Percentiles rank a stretch among this genome's conserved stretches.
Evolutionary conservation across 2,797 vertebrate species (phyloP).

Genomic region (Micrastur ruficollis): DNA sequence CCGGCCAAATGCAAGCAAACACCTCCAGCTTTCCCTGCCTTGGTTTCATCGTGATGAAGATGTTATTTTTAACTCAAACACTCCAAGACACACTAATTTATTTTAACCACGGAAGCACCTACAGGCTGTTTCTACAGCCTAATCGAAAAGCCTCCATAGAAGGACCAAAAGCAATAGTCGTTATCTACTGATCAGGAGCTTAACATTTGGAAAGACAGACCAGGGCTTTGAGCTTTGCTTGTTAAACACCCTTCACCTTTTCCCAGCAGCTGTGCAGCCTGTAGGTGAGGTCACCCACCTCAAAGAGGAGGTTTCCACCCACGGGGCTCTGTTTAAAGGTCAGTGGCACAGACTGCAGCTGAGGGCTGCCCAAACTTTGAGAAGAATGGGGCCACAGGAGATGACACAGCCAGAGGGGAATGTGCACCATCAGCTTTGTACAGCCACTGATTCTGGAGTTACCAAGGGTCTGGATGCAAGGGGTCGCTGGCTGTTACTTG

Average conservation of each 20-base stretch:
- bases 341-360: neutral
- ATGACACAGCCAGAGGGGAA: neutral
- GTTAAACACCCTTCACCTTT: neutral
- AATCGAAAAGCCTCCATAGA: neutral
- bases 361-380: neutral
- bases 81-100: neutral
- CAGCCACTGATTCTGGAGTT: rapidly evolving
- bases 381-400: neutral
- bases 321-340: neutral
- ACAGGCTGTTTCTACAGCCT: neutral
- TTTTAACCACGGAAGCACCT: neutral
- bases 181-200: neutral
- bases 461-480: neutral
- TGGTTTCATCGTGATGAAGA: neutral
- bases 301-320: neutral
- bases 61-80: neutral
- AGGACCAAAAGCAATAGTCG: neutral
- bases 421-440: rapidly evolving
- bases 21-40: neutral
- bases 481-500: neutral
- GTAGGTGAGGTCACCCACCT: neutral
- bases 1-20: rapidly evolving
- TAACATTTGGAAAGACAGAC: neutral
- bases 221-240: neutral
- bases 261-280: rapidly evolving